These are phyloP conservation scores for Indicator indicator DNA, from an alignment of 2,113 vertebrate species.

Conservation along the genomic window DNA sequence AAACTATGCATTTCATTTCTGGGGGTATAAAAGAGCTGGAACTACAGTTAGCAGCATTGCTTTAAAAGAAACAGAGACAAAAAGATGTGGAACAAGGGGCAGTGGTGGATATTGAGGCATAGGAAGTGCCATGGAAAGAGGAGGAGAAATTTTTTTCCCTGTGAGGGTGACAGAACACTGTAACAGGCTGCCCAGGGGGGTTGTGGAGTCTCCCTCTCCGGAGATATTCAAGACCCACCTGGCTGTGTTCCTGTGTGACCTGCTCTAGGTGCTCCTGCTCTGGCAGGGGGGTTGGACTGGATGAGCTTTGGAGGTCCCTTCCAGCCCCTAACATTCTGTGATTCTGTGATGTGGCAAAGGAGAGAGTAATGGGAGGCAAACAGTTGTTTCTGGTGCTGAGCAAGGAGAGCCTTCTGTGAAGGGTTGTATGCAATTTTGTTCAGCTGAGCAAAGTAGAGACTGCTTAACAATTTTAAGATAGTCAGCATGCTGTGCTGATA, in stretches of 20 bases:
- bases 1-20: not conserved
- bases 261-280: no score
- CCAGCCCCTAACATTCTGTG: no score
- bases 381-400: conserved; percentile 5
- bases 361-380: conserved; percentile 1
- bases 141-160: no score
- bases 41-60: not conserved
- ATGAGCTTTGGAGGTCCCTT: no score
- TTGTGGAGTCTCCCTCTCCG: no score
- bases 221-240: no score
- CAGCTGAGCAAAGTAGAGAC: conserved; percentile 53
- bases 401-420: conserved; percentile 35
- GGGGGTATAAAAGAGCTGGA: not conserved
- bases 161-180: no score
- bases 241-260: no score
- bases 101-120: no score
- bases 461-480: conserved; percentile 68
- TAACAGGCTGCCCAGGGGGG: no score
- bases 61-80: conserved; percentile 7
- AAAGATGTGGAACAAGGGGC: not conserved
- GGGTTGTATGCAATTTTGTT: conserved; percentile 58
- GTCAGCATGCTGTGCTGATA: conserved; percentile 59
- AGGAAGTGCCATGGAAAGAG: no score
- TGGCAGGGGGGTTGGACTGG: no score
- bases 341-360: not conserved